Conservation (phyloP, 1,140 invertebrate genomes). For the Acyrthosiphon pisum region DNA sequence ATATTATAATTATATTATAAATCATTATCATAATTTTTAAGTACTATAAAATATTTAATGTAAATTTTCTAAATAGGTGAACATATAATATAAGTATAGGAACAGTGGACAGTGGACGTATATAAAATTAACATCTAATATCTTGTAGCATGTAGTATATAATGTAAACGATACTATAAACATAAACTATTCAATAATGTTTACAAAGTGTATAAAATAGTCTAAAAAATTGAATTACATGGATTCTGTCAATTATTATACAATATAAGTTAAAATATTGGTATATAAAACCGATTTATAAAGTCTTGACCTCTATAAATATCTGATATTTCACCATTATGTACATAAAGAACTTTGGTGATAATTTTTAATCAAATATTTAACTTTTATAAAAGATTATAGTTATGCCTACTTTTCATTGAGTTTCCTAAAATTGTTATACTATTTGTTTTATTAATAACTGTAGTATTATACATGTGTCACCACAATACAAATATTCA, state of each 20-base stretch:
- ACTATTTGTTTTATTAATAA: not conserved
- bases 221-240: conserved; percentile 1
- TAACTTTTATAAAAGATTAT: not conserved
- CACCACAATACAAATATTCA: not conserved
- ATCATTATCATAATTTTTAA: not conserved
- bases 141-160: not conserved
- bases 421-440: not conserved
- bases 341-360: not conserved
- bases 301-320: conserved; percentile 29
- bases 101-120: conserved; percentile 28
- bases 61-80: conserved; percentile 14
- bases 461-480: not conserved
- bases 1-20: conserved; percentile 9
- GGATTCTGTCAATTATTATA: not conserved
- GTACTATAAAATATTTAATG: conserved; percentile 6
- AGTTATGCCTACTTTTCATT: not conserved
- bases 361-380: not conserved
- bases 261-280: conserved; percentile 28
- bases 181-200: conserved; percentile 4
- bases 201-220: conserved; percentile 16
- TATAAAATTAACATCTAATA: conserved; percentile 27
- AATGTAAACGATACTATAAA: not conserved
- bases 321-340: conserved; percentile 16
- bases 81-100: conserved; percentile 19
- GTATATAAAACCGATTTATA: not conserved